Evolutionary conservation across 1,140 invertebrate genomes (phyloP), one percentile per base, ranked within the genome.

Genomic region (Calliopsis andreniformis): DNA sequence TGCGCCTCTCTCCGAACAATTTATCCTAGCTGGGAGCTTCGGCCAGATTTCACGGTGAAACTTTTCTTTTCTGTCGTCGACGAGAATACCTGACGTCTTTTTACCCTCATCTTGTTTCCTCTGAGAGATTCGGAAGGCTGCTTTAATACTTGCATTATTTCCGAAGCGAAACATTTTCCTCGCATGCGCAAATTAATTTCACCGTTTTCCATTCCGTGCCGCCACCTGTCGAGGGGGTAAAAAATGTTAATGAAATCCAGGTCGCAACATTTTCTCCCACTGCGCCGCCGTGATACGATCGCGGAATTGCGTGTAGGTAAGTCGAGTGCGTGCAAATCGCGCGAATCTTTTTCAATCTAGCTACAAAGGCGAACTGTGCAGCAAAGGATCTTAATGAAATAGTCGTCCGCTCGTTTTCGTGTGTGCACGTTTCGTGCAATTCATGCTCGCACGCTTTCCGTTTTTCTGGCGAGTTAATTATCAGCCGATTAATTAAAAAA

Each of bases 191-290:
- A 39, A 39, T n/a, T n/a, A 49, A 61, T 70, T 58, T 32, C 32
- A 3, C 23, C 18, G 10, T 28, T 28, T 42, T 28, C 8, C 8
- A 16, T 39, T 8, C 14, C 20, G 6, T 12, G 25, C 6, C 5
- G 32, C 20, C 10, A 30, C 43, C 6, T 18, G 43, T 47, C 28
- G 2, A 35, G 20, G 10, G 2, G 47, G 35, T 23, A 12, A 55
- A 35, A n/a, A 55, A 23, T 51, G 28, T 42, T 76, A 69, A 76
- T 59, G 42, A 59, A 69, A 56, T 68, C 42, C 25, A 25, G 8
- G 20, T 18, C n/a, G 14, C 28, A 56, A 45, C 61, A 32, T 56
- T 35, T 45, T 32, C 23, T 35, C 25, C 23, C 14, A 2, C 3
- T 16, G 10, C 0, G 14, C 18, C 0, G 6, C 7, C n/a, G 3